Conservation (phyloP, 2,113 vertebrate species). For the Vidua chalybeata region DNA sequence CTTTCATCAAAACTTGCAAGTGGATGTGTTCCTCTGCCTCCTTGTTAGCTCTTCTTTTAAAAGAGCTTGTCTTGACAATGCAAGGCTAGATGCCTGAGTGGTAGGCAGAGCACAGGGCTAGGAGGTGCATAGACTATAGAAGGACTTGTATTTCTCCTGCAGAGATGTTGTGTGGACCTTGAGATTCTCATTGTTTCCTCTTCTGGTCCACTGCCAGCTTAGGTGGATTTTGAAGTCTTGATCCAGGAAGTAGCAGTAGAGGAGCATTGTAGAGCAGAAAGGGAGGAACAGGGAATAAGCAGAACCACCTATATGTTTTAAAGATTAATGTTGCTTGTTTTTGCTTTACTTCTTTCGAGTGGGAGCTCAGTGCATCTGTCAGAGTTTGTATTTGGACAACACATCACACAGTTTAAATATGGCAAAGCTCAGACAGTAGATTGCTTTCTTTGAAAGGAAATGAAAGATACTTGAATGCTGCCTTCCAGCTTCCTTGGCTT, state of each 20-base stretch:
- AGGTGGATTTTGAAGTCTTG: not conserved
- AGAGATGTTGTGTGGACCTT: not conserved
- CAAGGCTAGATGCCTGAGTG: not conserved
- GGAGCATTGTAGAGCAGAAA: not conserved
- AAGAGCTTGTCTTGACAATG: not conserved
- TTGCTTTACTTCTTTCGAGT: not conserved
- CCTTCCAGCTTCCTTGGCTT: not conserved
- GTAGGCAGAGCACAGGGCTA: not conserved
- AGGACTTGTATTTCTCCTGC: not conserved
- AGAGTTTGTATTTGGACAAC: conserved; percentile 23
- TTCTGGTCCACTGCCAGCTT: not conserved
- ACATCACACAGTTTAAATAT: not conserved
- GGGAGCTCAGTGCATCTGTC: conserved; percentile 9
- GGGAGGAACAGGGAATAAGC: not conserved
- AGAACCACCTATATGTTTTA: not conserved
- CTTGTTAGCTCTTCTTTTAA: not conserved
- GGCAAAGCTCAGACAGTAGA: not conserved
- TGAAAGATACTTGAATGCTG: not conserved
- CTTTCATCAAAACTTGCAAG: not conserved
- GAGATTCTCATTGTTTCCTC: not conserved
- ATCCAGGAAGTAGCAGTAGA: not conserved
- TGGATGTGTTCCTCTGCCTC: not conserved
- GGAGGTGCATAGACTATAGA: not conserved
- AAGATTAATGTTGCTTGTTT: not conserved
- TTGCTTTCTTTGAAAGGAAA: not conserved